Percentiles rank a stretch among this genome's conserved stretches.
Evolutionary conservation across 2,113 vertebrate species (phyloP).

Genomic region (Marmota monax): DNA sequence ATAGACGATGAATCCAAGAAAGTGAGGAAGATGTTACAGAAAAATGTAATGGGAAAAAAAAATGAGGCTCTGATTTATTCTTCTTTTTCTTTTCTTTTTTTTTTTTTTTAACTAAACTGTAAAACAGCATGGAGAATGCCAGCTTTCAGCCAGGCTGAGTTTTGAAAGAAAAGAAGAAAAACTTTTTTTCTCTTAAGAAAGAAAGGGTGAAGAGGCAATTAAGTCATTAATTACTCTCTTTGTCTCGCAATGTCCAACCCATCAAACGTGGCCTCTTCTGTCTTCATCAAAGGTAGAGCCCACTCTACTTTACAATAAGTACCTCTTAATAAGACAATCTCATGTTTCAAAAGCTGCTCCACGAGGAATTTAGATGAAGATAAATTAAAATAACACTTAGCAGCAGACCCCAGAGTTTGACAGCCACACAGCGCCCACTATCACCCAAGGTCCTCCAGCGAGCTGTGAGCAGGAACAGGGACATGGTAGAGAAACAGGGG

Average conservation of each 20-base stretch:
- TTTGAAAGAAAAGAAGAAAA: constrained; percentile 76
- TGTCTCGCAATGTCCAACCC: constrained; percentile 78
- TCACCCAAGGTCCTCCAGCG: constrained; percentile 52
- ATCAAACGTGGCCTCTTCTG: constrained; percentile 78
- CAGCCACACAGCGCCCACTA: constrained; percentile 67
- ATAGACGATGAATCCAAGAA: constrained; percentile 85
- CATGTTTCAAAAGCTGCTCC: constrained; percentile 71
- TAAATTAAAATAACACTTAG: constrained; percentile 78
- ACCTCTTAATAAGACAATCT: constrained; percentile 80
- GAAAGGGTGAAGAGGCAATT: constrained; percentile 82
- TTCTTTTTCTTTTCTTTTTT: constrained; percentile 68
- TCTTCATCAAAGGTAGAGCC: constrained; percentile 78
- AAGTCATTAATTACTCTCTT: constrained; percentile 86
- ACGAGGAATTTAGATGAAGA: constrained; percentile 77
- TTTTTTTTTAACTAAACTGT: constrained; percentile 77
- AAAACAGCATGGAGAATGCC: constrained; percentile 82
- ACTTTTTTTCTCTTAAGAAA: constrained; percentile 67
- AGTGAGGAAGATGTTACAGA: constrained; percentile 81
- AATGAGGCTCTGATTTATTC: constrained; percentile 82
- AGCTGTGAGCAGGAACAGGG: not conserved
- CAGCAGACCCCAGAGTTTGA: constrained; percentile 68
- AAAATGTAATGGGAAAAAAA: constrained; percentile 84
- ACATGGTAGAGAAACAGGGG: not conserved
- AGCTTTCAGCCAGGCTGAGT: constrained; percentile 60
- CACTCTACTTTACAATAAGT: constrained; percentile 71